Evolutionary conservation across 2,797 vertebrate genomes (phyloP), one percentile per base, ranked within the genome.

Genomic region (Myotis vivesi): DNA sequence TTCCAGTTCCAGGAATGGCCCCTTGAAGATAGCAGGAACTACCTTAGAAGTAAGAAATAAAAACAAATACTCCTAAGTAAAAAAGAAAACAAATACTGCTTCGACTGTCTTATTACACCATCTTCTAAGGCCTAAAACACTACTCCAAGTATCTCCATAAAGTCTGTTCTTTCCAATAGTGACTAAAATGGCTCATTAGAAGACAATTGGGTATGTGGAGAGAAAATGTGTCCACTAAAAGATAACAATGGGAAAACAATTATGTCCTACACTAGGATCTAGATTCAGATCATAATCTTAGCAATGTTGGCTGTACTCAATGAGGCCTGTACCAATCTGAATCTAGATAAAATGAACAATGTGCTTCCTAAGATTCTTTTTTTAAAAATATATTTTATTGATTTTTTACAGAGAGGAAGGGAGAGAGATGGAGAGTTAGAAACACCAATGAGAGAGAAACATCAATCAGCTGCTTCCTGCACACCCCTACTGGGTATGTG

Each of bases 21-120:
- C 33, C 15, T 81, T 87, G 19, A 79, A 71, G 2, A 83, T 46
- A 33, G 10, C 64, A 71, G 17, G 19, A 76, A 68, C 22, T 38
- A 68, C 13, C 38, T 83, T 81, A 77, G 33, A 91, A 92, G 51
- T 57, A 59, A 82, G 19, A 91, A 71, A 89, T 87, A 64, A 94
- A 91, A 89, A 68, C 20, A 6, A 80, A 68, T 69, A 89, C 8
- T 72, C 2, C 25, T 81, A 77, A 55, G 8, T 77, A 75, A 51
- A 76, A 51, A 51, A 22, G 13, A 55, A 93, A 89, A 62, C 20
- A 3, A 73, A 71, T 59, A 89, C 16, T 66, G 1, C 41, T 80
- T 75, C 41, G 41, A 25, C 10, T 66, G 2, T 55, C 46, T 71
- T 25, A 38, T 28, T 57, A 44, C 5, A 55, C 22, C 15, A 25